Conservation (phyloP, 2,888 invertebrate genomes). For the Charanyca ferruginea region DNA sequence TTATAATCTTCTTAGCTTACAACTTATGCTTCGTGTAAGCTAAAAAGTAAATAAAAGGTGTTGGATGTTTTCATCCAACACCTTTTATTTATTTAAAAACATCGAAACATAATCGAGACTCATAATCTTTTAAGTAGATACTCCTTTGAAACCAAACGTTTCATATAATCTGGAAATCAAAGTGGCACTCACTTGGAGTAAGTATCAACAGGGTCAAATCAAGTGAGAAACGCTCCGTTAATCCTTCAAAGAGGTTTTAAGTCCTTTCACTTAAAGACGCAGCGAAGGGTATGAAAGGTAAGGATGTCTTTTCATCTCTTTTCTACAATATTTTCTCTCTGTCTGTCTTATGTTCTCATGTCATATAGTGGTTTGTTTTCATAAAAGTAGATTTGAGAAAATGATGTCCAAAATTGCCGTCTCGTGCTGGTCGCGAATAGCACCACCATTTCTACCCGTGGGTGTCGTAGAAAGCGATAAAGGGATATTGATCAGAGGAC, state of each 20-base stretch:
- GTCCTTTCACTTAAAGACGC: slow-evolving; percentile 10
- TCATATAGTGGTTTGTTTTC: no score
- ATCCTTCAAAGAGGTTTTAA: slow-evolving; percentile 34
- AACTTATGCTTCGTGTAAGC: no score
- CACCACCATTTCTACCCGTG: no score
- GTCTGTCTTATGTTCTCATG: neutral
- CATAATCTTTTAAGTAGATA: slow-evolving; percentile 1
- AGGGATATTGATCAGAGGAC: no score
- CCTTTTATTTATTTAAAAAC: neutral
- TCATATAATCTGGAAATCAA: slow-evolving; percentile 18
- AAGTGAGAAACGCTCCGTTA: slow-evolving; percentile 31
- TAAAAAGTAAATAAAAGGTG: no score
- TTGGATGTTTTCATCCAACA: neutral
- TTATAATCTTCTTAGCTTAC: no score
- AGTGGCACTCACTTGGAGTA: slow-evolving; percentile 21
- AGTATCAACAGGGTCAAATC: slow-evolving; percentile 27
- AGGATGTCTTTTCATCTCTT: slow-evolving; percentile 7
- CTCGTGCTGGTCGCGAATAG: no score
- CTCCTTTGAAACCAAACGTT: neutral
- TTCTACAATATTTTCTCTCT: neutral
- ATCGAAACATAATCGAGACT: neutral
- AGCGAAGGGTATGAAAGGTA: slow-evolving; percentile 8
- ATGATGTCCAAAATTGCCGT: no score
- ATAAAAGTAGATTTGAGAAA: no score
- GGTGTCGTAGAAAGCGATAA: no score